Base-by-base conservation (phyloP, 1,140 invertebrate species). In the Belonocnema kinseyi region DNA sequence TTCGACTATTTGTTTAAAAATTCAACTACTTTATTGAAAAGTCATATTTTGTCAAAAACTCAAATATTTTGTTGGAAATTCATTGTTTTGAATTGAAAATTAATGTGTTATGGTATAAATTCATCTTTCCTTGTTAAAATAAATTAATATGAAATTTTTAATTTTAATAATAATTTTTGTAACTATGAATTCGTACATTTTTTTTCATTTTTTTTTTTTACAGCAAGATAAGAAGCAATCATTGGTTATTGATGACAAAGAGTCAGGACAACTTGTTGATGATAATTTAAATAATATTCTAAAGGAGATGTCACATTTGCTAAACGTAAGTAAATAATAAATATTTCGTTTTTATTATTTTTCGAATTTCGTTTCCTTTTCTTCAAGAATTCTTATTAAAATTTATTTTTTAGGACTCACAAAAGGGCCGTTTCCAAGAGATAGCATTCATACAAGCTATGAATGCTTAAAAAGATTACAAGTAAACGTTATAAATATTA, bases 231-330 rank as follows among this genome's bases (percentile, higher is more conserved):
- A 66, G 26, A 66, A 66, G 14, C 14, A 66, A 40, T 66, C 61
- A 33, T 7, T 66, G 21, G 5, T 66, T 33, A 1, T 40, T 26
- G 61, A 16, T n/a, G 61, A 66, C 13, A 40, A 7, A 16, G 61
- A 66, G 13, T 40, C 7, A n/a, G 61, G 14, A 10, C 14, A 10
- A 40, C 26, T 66, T 8, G 14, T 46, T 46, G 61, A 66, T 40
- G 61, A 66, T 14, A 66, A 66, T 33, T 46, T 66, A 33, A 66
- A 66, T 40, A 66, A 66, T n/a, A 66, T 66, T 33, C 33, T 66
- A 10, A 66, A 66, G 61, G 61, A 66, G 40, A 66, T 66, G 26
- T 66, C 61, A n/a, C 61, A 66, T 13, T n/a, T 66, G 21, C 16
- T 66, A 0, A 40, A 33, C 8, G 61, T 66, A 8, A 0, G 61